phyloP scores from a whole-genome alignment of 2,113 vertebrate species.

The Oplegnathus fasciatus region DNA sequence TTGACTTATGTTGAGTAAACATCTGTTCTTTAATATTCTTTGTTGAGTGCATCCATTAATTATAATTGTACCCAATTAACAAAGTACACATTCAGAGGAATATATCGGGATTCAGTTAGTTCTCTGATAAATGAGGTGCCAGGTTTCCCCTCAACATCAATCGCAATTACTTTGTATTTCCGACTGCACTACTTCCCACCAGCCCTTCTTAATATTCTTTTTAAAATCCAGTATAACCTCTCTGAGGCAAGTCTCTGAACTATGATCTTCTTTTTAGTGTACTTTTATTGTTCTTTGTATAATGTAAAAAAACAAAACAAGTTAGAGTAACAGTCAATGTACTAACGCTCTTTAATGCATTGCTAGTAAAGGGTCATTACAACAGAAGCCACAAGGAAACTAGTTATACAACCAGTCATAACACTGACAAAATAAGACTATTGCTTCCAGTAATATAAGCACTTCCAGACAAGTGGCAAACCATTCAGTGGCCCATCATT shows the following conservation, averaged over 20 bases:
- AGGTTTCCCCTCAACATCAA: slow-evolving; percentile 44
- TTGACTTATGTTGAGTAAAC: slow-evolving; percentile 82
- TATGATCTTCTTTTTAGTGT: slow-evolving; percentile 50
- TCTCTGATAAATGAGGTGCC: slow-evolving; percentile 59
- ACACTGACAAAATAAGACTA: not conserved
- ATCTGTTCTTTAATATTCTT: slow-evolving; percentile 82
- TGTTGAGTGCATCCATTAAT: slow-evolving; percentile 75
- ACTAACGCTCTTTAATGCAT: too few species aligned
- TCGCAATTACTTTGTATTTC: slow-evolving; percentile 43
- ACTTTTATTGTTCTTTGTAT: too few species aligned
- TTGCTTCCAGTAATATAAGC: too few species aligned
- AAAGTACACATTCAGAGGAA: slow-evolving; percentile 49
- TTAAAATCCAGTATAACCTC: slow-evolving; percentile 21
- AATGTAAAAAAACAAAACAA: not conserved
- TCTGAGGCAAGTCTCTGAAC: slow-evolving; percentile 31
- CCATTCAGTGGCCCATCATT: too few species aligned
- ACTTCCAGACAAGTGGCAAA: too few species aligned
- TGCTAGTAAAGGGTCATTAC: not conserved
- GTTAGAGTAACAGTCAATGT: slow-evolving; percentile 1
- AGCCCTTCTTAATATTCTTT: slow-evolving; percentile 18
- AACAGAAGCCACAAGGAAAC: not conserved
- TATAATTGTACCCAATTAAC: slow-evolving; percentile 77
- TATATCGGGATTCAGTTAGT: slow-evolving; percentile 63
- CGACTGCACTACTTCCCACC: slow-evolving; percentile 9
- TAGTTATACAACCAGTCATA: not conserved